Percentiles rank a stretch among this genome's conserved stretches.
phyloP scores from a whole-genome alignment of 1,140 invertebrate species.

The Sarcophaga peregrina region DNA sequence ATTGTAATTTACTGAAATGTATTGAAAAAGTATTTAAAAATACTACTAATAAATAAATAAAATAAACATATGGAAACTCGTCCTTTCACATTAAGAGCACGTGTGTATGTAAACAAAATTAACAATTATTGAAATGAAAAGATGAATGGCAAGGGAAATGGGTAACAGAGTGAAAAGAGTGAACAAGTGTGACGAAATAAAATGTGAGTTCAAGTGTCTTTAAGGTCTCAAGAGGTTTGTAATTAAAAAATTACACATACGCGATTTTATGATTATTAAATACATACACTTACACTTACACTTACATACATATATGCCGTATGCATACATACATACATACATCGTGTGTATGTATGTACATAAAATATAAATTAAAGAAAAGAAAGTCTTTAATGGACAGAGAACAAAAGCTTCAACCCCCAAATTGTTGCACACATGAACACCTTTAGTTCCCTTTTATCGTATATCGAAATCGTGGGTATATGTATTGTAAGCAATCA shows the following conservation, averaged over 20 bases:
- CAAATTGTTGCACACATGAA: constrained; percentile 1
- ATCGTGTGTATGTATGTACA: neutral
- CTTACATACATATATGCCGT: too few species aligned
- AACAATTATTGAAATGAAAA: constrained; percentile 9
- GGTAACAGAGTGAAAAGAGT: too few species aligned
- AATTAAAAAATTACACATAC: constrained; percentile 17
- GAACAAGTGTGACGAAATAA: too few species aligned
- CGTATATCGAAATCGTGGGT: neutral
- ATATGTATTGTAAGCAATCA: neutral
- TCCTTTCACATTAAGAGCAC: neutral
- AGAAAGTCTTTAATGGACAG: constrained; percentile 13
- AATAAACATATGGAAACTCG: neutral
- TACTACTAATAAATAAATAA: too few species aligned
- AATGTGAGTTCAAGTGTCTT: neutral
- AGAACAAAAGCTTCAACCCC: neutral
- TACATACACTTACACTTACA: too few species aligned
- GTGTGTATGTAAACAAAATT: neutral
- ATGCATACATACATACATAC: too few species aligned
- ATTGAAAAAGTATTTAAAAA: too few species aligned
- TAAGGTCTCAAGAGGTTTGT: neutral
- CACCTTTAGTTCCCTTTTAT: neutral
- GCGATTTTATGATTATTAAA: neutral
- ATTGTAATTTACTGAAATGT: too few species aligned
- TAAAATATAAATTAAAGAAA: neutral
- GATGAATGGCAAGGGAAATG: neutral